A percentile compares a stretch with the other conserved stretches of the same genome.
phyloP scores from a whole-genome alignment of 2,888 invertebrate species.

The Cecidostiba fungosa region DNA sequence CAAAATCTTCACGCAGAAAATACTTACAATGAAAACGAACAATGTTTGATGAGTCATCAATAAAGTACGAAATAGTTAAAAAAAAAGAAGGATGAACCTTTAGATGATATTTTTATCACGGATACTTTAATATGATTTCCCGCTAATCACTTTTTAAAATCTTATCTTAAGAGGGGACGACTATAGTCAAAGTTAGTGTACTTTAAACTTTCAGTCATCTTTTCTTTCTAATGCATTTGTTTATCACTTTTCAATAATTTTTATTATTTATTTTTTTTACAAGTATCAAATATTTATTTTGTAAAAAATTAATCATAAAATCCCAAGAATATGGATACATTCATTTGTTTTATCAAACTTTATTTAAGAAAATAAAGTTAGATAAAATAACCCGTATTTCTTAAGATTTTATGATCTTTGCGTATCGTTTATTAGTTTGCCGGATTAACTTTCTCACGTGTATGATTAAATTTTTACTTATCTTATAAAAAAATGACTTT shows the following conservation, averaged over 20 bases:
- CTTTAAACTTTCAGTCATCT: constrained; percentile 9
- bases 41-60: constrained; percentile 48
- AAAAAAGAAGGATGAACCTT: constrained; percentile 24
- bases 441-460: neutral
- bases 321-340: constrained; percentile 11
- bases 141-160: constrained; percentile 36
- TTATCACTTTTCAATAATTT: constrained; percentile 30
- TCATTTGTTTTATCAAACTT: constrained; percentile 25
- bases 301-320: constrained; percentile 1
- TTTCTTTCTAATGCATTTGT: neutral
- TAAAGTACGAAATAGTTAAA: constrained; percentile 45
- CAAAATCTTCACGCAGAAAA: constrained; percentile 48
- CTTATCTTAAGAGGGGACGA: constrained; percentile 41
- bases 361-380: constrained; percentile 22
- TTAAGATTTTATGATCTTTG: constrained; percentile 15
- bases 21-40: constrained; percentile 53
- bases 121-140: constrained; percentile 16
- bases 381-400: neutral
- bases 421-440: neutral
- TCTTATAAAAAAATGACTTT: neutral
- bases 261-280: neutral
- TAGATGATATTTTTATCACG: constrained; percentile 1
- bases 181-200: constrained; percentile 37
- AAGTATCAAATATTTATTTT: neutral
- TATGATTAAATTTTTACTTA: too few relatives aligned